These are phyloP conservation scores for Dynastes hyllus DNA, from an alignment of 2,888 invertebrate species.

Conservation along the genomic window DNA sequence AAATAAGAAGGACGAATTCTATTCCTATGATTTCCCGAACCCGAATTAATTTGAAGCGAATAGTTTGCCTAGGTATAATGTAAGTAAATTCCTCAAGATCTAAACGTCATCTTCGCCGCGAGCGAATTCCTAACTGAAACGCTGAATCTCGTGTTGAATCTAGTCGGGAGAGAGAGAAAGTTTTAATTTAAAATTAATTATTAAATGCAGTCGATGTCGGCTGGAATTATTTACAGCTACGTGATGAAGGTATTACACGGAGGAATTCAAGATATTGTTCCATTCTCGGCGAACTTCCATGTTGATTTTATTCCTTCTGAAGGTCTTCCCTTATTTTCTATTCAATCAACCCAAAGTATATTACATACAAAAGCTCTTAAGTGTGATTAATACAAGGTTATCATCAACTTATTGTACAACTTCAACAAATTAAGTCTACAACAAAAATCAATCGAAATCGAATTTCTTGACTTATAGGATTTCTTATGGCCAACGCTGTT, in stretches of 20 bases:
- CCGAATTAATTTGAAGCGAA: constrained; percentile 29
- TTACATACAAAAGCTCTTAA: not conserved
- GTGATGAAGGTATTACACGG: constrained; percentile 20
- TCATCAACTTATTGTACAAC: too few relatives aligned
- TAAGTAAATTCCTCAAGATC: constrained; percentile 20
- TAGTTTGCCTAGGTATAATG: constrained; percentile 24
- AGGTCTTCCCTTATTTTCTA: not conserved
- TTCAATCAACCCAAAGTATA: not conserved
- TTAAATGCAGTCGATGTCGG: constrained; percentile 15
- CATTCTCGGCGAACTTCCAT: constrained; percentile 6
- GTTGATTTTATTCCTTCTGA: constrained; percentile 10
- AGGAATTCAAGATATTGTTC: constrained; percentile 7
- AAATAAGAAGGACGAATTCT: not conserved
- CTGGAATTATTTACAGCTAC: constrained; percentile 22
- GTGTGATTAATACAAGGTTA: not conserved
- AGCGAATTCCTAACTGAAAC: not conserved
- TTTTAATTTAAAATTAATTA: constrained; percentile 31
- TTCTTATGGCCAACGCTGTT: too few relatives aligned
- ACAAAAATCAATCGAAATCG: too few relatives aligned
- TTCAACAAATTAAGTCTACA: too few relatives aligned
- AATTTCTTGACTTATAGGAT: too few relatives aligned
- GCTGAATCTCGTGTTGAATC: constrained; percentile 3
- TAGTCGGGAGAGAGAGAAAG: constrained; percentile 5
- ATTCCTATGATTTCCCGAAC: constrained; percentile 21
- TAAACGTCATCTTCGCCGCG: constrained; percentile 1